These are phyloP conservation scores for Zaprionus lachaisei DNA, from an alignment of 1,140 invertebrate genomes.

Conservation along the genomic window DNA sequence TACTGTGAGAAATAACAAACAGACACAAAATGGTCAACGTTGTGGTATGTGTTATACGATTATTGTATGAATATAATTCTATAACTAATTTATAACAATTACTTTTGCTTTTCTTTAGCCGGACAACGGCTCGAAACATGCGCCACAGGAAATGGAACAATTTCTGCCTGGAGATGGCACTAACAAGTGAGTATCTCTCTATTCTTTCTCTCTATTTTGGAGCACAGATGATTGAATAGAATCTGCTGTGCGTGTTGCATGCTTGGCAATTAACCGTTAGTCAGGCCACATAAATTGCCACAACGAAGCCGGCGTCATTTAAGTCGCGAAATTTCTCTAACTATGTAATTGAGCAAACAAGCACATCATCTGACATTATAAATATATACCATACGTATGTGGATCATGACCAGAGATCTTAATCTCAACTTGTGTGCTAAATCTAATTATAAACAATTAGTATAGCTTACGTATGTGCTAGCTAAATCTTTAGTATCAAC, in stretches of 20 bases:
- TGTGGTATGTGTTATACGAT: constrained; percentile 56
- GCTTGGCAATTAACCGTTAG: constrained; percentile 63
- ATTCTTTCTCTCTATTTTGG: neutral
- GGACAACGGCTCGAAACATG: constrained; percentile 74
- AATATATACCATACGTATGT: constrained; percentile 10
- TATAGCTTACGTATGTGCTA: neutral
- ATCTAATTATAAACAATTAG: constrained; percentile 19
- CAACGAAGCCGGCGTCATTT: neutral
- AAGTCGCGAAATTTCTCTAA: neutral
- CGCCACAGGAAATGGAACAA: constrained; percentile 87
- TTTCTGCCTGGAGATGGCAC: constrained; percentile 86
- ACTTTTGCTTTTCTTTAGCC: constrained; percentile 30
- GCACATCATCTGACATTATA: constrained; percentile 5
- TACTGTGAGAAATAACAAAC: constrained; percentile 39
- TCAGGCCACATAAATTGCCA: constrained; percentile 13
- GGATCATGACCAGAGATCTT: constrained; percentile 28
- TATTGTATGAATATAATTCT: constrained; percentile 24
- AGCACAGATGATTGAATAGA: constrained; percentile 1
- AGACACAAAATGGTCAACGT: constrained; percentile 78
- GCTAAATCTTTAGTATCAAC: neutral
- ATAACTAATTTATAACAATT: constrained; percentile 41
- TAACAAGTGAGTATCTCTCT: constrained; percentile 65
- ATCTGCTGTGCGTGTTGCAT: constrained; percentile 17
- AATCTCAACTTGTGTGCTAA: constrained; percentile 15
- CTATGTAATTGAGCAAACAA: neutral